These are phyloP conservation scores for Parnassius mnemosyne DNA, from an alignment of 2,888 invertebrate genomes.

Conservation along the genomic window DNA sequence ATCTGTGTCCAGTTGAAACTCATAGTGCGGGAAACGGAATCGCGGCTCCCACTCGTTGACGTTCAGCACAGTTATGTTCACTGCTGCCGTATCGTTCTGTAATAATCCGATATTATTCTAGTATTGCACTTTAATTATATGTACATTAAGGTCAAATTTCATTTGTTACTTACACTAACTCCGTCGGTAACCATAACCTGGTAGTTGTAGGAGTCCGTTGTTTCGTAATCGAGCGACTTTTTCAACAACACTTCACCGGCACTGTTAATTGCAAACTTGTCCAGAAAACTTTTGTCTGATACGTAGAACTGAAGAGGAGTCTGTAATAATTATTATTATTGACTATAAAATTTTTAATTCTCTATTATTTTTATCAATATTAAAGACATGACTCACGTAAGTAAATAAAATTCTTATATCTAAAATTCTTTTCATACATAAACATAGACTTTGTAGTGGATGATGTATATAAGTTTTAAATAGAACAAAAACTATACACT, in stretches of 20 bases:
- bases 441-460: no score
- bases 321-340: slow-evolving; percentile 47
- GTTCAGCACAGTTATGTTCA: slow-evolving; percentile 90
- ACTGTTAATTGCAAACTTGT: slow-evolving; percentile 87
- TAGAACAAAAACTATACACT: no score
- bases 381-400: no score
- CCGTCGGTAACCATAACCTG: slow-evolving; percentile 92
- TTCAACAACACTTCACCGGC: slow-evolving; percentile 90
- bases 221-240: slow-evolving; percentile 89
- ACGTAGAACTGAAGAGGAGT: slow-evolving; percentile 86
- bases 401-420: background rate
- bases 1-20: slow-evolving; percentile 82
- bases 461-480: no score
- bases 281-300: slow-evolving; percentile 86
- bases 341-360: no score
- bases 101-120: background rate
- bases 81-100: slow-evolving; percentile 91
- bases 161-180: slow-evolving; percentile 78
- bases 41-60: slow-evolving; percentile 97
- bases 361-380: no score
- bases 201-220: slow-evolving; percentile 85
- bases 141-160: no score
- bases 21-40: slow-evolving; percentile 93
- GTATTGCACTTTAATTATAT: no score
- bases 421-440: no score